Base-by-base conservation (phyloP, 2,797 vertebrate genomes). In the Siniperca obscura region DNA sequence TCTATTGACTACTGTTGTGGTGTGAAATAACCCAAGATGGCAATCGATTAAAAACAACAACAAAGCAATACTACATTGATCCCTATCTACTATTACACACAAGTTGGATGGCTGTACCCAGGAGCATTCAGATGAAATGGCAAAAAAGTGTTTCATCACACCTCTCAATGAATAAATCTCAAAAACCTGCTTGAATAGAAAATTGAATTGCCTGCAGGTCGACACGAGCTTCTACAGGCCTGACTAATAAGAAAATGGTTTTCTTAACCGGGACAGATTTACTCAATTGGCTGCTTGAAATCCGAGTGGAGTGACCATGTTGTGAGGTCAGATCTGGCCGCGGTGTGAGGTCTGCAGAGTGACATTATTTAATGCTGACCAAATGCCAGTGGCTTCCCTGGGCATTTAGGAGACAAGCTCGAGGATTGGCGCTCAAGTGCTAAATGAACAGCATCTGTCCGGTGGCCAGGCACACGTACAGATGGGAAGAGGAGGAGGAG, bases 361-460 rank as follows among this genome's bases (percentile, higher is more conserved):
- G 88, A 87, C 81, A 89, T 90, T 86, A 77, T 90, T 90, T 89
- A 83, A 91, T 87, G 84, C 86, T 76, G 88, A 90, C 91, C 89
- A 93, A 92, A 94, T 91, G 91, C 89, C 90, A 89, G 78, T 16
- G 82, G 53, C 73, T 90, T 89, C 90, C 89, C 55, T 66, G 89
- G 88, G 93, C 85, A 77, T 90, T 91, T 89, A 80, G 84, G 83
- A 87, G 87, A 91, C 90, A 70, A 90, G 86, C 91, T 88, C 40
- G 12, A 87, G 83, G 86, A 90, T 81, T 65, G 81, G 71, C 78
- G 17, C 86, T 88, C 79, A 71, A 89, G 88, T 90, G 88, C 87
- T 93, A 90, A 91, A 91, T 91, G 92, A 92, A 88, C 87, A 92
- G 91, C 94, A 90, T 92, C 91, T 91, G 90, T 89, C 82, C 40